phyloP scores from a whole-genome alignment of 1,140 invertebrate genomes.

The Propsilocerus akamusi region DNA sequence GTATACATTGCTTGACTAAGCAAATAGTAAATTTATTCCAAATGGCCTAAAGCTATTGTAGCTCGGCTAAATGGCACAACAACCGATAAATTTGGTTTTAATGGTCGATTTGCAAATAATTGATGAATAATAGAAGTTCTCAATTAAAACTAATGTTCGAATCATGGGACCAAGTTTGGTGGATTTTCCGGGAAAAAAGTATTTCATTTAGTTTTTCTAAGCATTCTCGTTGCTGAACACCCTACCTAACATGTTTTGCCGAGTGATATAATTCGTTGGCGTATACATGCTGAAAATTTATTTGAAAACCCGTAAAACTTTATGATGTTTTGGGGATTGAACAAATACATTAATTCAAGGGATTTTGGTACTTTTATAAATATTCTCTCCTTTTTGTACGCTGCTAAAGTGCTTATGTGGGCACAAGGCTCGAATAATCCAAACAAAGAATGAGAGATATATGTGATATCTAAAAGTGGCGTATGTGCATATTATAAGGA shows the following conservation, averaged over 20 bases:
- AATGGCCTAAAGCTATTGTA: neutral
- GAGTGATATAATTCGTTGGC: no score
- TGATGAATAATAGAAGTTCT: neutral
- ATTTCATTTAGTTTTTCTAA: no score
- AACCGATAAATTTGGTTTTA: constrained; percentile 1
- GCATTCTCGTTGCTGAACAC: no score
- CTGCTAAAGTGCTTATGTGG: neutral
- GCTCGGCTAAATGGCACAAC: neutral
- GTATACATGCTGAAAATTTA: neutral
- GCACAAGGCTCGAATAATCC: neutral
- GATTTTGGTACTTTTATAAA: constrained; percentile 2
- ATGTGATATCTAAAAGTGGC: neutral
- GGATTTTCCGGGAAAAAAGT: no score
- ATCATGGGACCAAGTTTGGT: no score
- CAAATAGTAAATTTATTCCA: constrained; percentile 2
- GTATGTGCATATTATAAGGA: neutral
- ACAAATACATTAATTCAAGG: constrained; percentile 4
- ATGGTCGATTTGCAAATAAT: constrained; percentile 2
- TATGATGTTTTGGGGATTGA: constrained; percentile 1
- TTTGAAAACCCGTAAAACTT: neutral
- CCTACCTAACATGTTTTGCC: no score
- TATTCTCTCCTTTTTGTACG: neutral
- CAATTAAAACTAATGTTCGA: neutral
- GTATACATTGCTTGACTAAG: neutral
- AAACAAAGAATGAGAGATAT: neutral